Conservation (phyloP, 2,797 vertebrate genomes). For the Ptychobarbus kaznakovi region DNA sequence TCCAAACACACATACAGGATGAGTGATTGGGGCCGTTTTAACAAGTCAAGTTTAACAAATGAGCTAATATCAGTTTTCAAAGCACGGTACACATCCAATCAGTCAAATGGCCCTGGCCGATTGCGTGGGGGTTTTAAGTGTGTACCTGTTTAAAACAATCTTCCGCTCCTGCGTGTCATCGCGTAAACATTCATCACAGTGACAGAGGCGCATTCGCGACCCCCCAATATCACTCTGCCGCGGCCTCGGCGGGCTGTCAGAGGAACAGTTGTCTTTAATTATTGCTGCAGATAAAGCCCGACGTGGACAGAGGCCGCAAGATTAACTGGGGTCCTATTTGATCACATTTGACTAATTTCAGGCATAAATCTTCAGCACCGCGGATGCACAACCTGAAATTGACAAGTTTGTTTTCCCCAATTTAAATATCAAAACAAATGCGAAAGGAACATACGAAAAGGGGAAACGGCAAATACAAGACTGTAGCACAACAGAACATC, state of each 20-base stretch:
- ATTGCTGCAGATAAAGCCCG: conserved; percentile 82
- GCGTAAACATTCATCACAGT: conserved; percentile 81
- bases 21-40: conserved; percentile 69
- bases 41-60: conserved; percentile 74
- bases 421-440: conserved; percentile 20
- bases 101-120: conserved; percentile 64
- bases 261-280: conserved; percentile 86
- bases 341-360: conserved; percentile 93
- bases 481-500: neutral
- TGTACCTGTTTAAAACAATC: conserved; percentile 79
- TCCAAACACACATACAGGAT: conserved; percentile 55
- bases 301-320: conserved; percentile 81
- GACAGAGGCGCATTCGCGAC: conserved; percentile 73
- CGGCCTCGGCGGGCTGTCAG: conserved; percentile 79
- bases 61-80: conserved; percentile 68
- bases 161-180: conserved; percentile 64
- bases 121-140: conserved; percentile 69
- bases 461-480: neutral
- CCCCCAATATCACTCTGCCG: conserved; percentile 78
- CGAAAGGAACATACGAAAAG: neutral
- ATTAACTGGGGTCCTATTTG: conserved; percentile 88
- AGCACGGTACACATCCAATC: conserved; percentile 63
- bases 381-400: conserved; percentile 74
- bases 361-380: conserved; percentile 86
- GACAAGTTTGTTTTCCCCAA: conserved; percentile 67